Base-by-base conservation (phyloP, 2,888 invertebrate species). In the Tetrapedia diversipes region DNA sequence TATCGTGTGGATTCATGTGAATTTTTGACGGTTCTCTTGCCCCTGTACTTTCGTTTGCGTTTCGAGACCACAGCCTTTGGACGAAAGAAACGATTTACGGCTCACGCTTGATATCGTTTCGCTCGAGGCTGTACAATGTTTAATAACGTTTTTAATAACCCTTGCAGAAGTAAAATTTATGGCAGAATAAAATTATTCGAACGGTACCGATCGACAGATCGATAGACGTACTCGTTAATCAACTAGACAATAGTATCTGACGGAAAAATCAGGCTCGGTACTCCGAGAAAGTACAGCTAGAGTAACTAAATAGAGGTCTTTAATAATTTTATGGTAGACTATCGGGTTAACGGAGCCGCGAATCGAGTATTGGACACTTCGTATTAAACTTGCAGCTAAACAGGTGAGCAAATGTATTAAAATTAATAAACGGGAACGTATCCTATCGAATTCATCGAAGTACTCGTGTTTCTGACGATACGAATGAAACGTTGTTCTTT, bases 21-120 rank as follows among this genome's bases (percentile, higher is more conserved):
- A 59, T 54, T 67, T 45, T 34, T 59, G 56, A 64, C 41, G 24
- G 39, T 63, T 79, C 49, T 63, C 54, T n/a, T 27, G 54, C 49
- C 59, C 51, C 54, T 67, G 63, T 78, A 78, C 63, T 72, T 78
- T 78, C 71, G 56, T 63, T 45, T 53, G 71, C 41, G 57, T 34
- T 56, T 64, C 39, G 10, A 10, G n/a, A 29, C n/a, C 19, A 19
- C n/a, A n/a, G n/a, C n/a, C n/a, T n/a, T n/a, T n/a, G n/a, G n/a
- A n/a, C n/a, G n/a, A n/a, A n/a, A n/a, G n/a, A n/a, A n/a, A n/a
- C n/a, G n/a, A n/a, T n/a, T n/a, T n/a, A n/a, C n/a, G n/a, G n/a
- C n/a, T n/a, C n/a, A n/a, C n/a, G n/a, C n/a, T n/a, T n/a, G n/a
- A n/a, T n/a, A n/a, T n/a, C n/a, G n/a, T n/a, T n/a, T n/a, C n/a